Evolutionary conservation across 2,888 invertebrate species (phyloP), one percentile per base, ranked within the genome.

Genomic region (Lycocerus yunnanus): DNA sequence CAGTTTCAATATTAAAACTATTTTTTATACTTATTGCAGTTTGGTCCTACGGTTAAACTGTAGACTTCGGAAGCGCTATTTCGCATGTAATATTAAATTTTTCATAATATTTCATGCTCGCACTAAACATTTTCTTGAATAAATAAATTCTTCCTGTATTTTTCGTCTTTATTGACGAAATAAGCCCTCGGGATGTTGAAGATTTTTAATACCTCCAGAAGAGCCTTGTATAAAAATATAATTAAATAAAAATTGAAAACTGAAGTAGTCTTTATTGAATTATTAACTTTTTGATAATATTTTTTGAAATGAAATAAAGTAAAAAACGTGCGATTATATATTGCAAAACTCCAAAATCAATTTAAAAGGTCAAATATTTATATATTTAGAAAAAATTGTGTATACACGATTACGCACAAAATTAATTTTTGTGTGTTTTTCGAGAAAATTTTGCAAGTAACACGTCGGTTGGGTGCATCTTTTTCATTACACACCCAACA

Each of bases 401-500:
- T 24, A 24, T 3, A 11, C 27, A 27, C 27, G 11, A 13, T 3
- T 4, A 27, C 3, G 27, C 13, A 10, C 43, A 43, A 43, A 43
- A n/a, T 43, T 5, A 43, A 43, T n/a, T 43, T 43, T 43, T n/a
- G n/a, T n/a, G 5, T 43, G 2, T 43, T 43, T n/a, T n/a, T 43
- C 43, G n/a, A 43, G n/a, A 43, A 43, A 43, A 43, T 43, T 43
- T 1, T 43, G 43, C 43, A 43, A 43, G n/a, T 43, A 43, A 43
- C n/a, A 1, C 43, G 43, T 43, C 43, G n/a, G 43, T 27, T 27
- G 13, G 43, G 43, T 43, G n/a, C 43, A 43, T 63, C 61, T 75
- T 73, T 73, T 75, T 67, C 70, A 63, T 67, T 43, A 24, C 59
- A 70, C 67, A 75, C 70, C 72, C 73, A 73, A 75, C 74, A 73